Conservation (phyloP, 2,888 invertebrate genomes). For the Neoaliturus tenellus region DNA sequence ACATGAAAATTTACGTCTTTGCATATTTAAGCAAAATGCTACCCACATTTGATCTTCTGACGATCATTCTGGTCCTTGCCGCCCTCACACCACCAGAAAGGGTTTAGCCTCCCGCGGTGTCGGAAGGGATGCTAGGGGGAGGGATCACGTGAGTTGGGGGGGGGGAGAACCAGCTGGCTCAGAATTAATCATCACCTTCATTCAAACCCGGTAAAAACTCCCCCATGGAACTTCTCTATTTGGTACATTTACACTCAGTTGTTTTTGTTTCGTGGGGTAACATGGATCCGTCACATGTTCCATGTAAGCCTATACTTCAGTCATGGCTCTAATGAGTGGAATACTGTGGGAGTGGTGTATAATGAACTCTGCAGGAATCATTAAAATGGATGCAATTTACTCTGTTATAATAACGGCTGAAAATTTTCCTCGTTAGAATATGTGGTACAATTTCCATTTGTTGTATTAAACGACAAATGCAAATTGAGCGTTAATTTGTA, state of each 20-base stretch:
- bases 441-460: too few species aligned
- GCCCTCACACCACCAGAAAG: neutral
- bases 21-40: too few species aligned
- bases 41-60: neutral
- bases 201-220: slow-evolving; percentile 28
- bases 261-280: slow-evolving; percentile 9
- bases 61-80: neutral
- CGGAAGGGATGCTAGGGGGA: neutral
- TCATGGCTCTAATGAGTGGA: too few species aligned
- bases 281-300: neutral
- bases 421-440: too few species aligned
- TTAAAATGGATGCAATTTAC: too few species aligned
- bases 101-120: neutral
- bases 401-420: too few species aligned
- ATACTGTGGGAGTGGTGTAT: too few species aligned
- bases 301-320: too few species aligned
- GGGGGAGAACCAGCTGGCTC: neutral
- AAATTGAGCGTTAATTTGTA: too few species aligned
- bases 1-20: too few species aligned
- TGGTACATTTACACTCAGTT: slow-evolving; percentile 20
- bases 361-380: too few species aligned
- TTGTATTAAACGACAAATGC: too few species aligned
- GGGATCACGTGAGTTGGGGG: neutral
- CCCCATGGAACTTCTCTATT: neutral
- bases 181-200: slow-evolving; percentile 42